Base-by-base conservation (phyloP, 2,797 vertebrate genomes). In the Parotocinclus haroldoi region DNA sequence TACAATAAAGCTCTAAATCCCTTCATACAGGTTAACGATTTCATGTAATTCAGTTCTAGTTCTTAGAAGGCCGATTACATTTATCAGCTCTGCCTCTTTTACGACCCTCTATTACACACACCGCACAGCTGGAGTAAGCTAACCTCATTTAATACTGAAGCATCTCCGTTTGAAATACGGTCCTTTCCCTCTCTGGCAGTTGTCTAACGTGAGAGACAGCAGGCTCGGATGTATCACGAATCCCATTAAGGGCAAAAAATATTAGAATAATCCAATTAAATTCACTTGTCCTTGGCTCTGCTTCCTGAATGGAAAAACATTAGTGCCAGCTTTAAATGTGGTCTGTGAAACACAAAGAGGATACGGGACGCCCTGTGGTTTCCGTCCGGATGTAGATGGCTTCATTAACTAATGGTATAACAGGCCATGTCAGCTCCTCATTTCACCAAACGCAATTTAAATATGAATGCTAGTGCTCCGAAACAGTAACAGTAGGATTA, bases 201-300 rank as follows among this genome's bases (percentile, higher is more conserved):
- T 69, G 71, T 65, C 62, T 51, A 59, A 60, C 54, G 18, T 54
- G 49, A 67, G 39, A 62, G 38, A 60, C 46, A 74, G 19, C 49
- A 63, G 66, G 59, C 58, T 58, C 66, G 76, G 76, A 78, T 71
- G 62, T 42, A 64, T 38, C 52, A 63, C 53, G 72, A 81, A 81
- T 80, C 61, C 59, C 42, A 78, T 81, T 81, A 72, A 63, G 52
- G 14, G 12, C 17, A 62, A 60, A 68, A 69, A 76, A 67, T 62
- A 68, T 66, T 51, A 18, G 61, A 69, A 69, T 69, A 77, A 80
- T 80, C 68, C 68, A 70, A 79, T 79, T 77, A 75, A 74, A 70
- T 70, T 63, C 62, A 72, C 50, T 74, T 70, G 60, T 68, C 60
- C 54, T 73, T 63, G 54, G 61, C 63, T 71, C 59, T 50, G 61